Base-by-base conservation (phyloP, 2,888 invertebrate species). In the Amiota minor region DNA sequence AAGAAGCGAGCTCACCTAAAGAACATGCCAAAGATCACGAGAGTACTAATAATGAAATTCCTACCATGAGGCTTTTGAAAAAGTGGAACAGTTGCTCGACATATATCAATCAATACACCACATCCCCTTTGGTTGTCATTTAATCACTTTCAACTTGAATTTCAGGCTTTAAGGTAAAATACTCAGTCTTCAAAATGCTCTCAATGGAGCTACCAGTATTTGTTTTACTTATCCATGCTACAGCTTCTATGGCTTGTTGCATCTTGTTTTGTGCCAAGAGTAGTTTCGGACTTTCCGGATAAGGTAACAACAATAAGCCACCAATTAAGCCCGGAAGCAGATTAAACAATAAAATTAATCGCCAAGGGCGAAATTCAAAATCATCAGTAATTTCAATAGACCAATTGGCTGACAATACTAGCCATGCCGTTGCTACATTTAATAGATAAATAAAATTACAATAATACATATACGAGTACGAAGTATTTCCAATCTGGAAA, bases 31-130 rank as follows among this genome's bases (percentile, higher is more conserved):
- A 87, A 78, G 0, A 87, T 70, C 0, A 77, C 81, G n/a, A 85
- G 2, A 9, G 78, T 81, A 10, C 87, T 82, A 2, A 87, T 72
- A 0, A 80, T 67, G 67, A 86, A 87, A 74, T 87, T 82, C 2
- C 76, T 64, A 1, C 83, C 79, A 77, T 87, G 88, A 0, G 87
- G 88, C 45, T 88, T 88, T n/a, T 87, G 76, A 64, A 87, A 88
- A 2, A 87, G 75, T 0, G 88, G 87, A 56, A 81, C 47, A 14
- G 88, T 87, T 2, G 88, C 84, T 11, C 79, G 78, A 71, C 78
- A 85, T 18, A 87, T 87, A 20, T 79, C 81, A 6, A 80, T 72
- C 2, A 88, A 46, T 9, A 86, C 71, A 10, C 81, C 75, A 18
- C 80, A 86, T 14, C 84, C 82, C 10, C 2, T 35, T 35, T 70